phyloP scores from a whole-genome alignment of 1,140 invertebrate genomes.

The Drosophila sucinea region DNA sequence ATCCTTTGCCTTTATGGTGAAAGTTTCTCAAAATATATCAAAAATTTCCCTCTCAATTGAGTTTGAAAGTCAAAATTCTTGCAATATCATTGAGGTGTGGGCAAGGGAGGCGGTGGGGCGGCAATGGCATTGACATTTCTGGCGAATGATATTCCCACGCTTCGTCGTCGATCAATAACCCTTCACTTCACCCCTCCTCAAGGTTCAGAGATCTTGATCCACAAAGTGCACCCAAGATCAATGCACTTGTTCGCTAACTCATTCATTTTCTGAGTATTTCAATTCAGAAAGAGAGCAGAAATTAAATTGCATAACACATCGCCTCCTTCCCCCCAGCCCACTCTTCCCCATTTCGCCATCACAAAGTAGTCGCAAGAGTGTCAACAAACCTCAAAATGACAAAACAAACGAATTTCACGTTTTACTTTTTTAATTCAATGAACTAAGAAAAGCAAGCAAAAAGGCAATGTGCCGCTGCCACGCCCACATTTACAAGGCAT shows the following conservation, averaged over 20 bases:
- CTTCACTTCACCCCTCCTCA: background rate
- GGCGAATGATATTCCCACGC: constrained; percentile 1
- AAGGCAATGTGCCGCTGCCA: constrained; percentile 22
- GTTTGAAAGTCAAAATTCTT: too few relatives aligned
- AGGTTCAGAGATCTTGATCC: constrained; percentile 33
- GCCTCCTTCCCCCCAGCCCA: background rate
- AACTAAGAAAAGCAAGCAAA: constrained; percentile 18
- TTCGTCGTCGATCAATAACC: background rate
- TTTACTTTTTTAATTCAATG: constrained; percentile 40
- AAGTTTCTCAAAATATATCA: too few relatives aligned
- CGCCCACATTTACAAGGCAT: constrained; percentile 71
- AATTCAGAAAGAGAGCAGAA: constrained; percentile 1
- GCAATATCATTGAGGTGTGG: too few relatives aligned
- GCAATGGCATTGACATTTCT: background rate
- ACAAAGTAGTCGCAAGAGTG: constrained; percentile 16
- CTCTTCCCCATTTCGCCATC: too few relatives aligned
- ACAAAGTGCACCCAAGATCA: constrained; percentile 46
- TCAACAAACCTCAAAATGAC: constrained; percentile 23
- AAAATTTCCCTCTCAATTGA: too few relatives aligned
- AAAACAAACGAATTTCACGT: constrained; percentile 16
- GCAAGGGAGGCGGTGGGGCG: too few relatives aligned
- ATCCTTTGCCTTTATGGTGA: too few relatives aligned
- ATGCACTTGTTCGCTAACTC: constrained; percentile 35
- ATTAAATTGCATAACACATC: constrained; percentile 54
- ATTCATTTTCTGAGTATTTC: background rate